These are phyloP conservation scores for Papilio helenus DNA, from an alignment of 1,140 invertebrate species.

Conservation along the genomic window DNA sequence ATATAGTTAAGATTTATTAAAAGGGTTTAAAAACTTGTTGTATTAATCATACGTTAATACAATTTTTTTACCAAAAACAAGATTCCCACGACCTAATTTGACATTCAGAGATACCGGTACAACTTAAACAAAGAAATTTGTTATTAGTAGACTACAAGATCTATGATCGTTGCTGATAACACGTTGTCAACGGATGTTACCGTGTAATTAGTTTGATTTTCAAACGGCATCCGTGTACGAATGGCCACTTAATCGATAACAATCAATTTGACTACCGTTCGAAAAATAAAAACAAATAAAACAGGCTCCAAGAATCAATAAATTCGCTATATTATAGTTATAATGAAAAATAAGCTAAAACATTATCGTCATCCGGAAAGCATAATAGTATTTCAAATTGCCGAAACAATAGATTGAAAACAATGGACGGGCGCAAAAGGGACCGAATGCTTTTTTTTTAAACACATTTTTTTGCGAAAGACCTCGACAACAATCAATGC, in stretches of 20 bases:
- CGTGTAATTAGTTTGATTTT: conserved; percentile 60
- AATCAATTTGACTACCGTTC: conserved; percentile 63
- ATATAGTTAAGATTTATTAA: not conserved
- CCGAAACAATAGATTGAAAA: conserved; percentile 75
- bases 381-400: conserved; percentile 81
- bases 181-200: conserved; percentile 52
- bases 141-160: conserved; percentile 6
- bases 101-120: conserved; percentile 11
- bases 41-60: not conserved
- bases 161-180: conserved; percentile 34
- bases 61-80: not conserved
- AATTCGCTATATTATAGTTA: conserved; percentile 79
- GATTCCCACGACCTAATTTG: conserved; percentile 24
- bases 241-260: conserved; percentile 57
- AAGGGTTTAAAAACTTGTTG: not conserved
- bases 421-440: conserved; percentile 77
- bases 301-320: conserved; percentile 61
- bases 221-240: conserved; percentile 68
- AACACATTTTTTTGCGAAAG: conserved; percentile 67
- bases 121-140: conserved; percentile 12
- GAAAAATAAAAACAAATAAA: conserved; percentile 56
- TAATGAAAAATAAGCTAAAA: conserved; percentile 79
- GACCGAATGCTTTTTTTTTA: conserved; percentile 68
- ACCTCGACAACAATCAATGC: conserved; percentile 68
- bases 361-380: conserved; percentile 80